Conservation (phyloP, 2,113 vertebrate genomes). For the Microtus richardsoni region DNA sequence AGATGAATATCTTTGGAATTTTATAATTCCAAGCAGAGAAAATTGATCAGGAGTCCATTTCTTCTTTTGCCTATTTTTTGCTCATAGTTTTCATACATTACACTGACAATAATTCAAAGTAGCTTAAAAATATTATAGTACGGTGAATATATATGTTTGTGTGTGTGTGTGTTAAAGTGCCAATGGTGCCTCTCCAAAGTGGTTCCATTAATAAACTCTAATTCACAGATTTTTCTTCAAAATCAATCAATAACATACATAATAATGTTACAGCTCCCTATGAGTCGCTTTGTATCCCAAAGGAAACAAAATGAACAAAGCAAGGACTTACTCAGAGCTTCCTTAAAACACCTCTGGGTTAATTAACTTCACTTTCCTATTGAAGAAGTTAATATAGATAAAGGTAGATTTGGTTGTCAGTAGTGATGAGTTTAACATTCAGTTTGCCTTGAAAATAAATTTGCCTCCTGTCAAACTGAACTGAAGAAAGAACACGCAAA, state of each 20-base stretch:
- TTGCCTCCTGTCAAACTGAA: background rate
- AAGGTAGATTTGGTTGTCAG: background rate
- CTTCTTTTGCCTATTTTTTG: background rate
- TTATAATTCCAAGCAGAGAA: background rate
- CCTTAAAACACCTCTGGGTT: background rate
- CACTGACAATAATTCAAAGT: background rate
- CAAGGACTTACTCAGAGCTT: background rate
- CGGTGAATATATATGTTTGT: background rate
- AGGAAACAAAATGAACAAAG: background rate
- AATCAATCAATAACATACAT: background rate
- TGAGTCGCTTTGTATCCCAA: background rate
- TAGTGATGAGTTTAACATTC: background rate
- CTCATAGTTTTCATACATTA: background rate
- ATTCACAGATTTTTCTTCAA: background rate
- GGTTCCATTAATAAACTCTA: background rate
- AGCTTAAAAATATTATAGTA: slow-evolving; percentile 53
- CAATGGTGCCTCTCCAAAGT: background rate
- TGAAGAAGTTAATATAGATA: slow-evolving; percentile 9
- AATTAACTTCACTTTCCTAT: slow-evolving; percentile 1
- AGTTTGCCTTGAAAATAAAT: background rate
- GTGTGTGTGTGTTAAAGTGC: background rate
- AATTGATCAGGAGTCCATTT: background rate
- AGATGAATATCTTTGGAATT: slow-evolving; percentile 32
- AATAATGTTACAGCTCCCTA: background rate
- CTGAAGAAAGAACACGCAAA: background rate